phyloP scores from a whole-genome alignment of 2,888 invertebrate species.

The Meganola albula region DNA sequence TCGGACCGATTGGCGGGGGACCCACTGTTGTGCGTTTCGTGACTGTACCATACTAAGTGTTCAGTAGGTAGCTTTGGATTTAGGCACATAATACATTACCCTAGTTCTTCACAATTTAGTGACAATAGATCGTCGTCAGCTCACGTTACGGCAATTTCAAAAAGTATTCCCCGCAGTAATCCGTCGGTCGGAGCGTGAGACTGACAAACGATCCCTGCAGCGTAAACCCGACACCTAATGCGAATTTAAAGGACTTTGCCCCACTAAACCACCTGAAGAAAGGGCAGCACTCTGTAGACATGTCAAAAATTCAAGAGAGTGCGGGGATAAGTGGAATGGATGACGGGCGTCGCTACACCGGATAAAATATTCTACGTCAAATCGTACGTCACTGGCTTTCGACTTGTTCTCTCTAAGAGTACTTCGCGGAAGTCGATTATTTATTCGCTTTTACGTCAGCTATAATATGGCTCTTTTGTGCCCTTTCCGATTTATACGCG shows the following conservation, averaged over 20 bases:
- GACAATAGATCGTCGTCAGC: slow-evolving; percentile 10
- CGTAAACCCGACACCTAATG: slow-evolving; percentile 39
- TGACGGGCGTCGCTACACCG: slow-evolving; percentile 58
- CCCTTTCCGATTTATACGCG: slow-evolving; percentile 55
- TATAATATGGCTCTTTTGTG: slow-evolving; percentile 59
- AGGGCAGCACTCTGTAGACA: slow-evolving; percentile 59
- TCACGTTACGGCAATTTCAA: slow-evolving; percentile 21
- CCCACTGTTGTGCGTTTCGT: slow-evolving; percentile 40
- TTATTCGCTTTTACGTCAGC: slow-evolving; percentile 70
- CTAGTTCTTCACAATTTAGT: too few relatives aligned
- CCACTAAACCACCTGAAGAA: slow-evolving; percentile 66
- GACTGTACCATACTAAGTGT: slow-evolving; percentile 17
- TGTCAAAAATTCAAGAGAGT: slow-evolving; percentile 75
- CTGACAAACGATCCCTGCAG: slow-evolving; percentile 39
- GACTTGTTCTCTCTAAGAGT: slow-evolving; percentile 67
- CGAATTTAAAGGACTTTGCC: slow-evolving; percentile 64
- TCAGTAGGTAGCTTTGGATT: slow-evolving; percentile 14
- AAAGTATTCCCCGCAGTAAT: slow-evolving; percentile 26
- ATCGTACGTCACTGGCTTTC: slow-evolving; percentile 74
- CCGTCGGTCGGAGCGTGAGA: slow-evolving; percentile 31
- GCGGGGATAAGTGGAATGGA: slow-evolving; percentile 75
- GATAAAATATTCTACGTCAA: slow-evolving; percentile 76
- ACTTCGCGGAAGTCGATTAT: slow-evolving; percentile 71
- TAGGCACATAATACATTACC: too few relatives aligned
- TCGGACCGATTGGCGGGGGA: slow-evolving; percentile 59